Evolutionary conservation across 1,140 invertebrate species (phyloP), one percentile per base, ranked within the genome.

Genomic region (Lordiphosa clarofinis): DNA sequence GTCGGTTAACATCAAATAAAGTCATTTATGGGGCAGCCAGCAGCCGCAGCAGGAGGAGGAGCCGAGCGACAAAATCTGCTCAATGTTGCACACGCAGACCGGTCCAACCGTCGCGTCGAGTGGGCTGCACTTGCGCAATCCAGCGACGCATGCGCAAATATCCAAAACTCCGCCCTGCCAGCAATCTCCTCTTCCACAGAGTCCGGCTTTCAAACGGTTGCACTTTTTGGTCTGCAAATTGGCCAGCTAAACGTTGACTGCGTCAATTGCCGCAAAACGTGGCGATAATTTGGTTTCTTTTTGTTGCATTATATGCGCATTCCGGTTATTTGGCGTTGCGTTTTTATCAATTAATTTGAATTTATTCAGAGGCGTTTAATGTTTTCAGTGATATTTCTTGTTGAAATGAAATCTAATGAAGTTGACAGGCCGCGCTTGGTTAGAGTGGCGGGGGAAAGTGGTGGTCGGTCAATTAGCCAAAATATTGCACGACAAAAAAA

Each of bases 351-450:
- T 84, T 82, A 84, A 82, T 82, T 82, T 66, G 72, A 76, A 82
- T 82, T 82, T 82, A 82, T 82, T 82, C 76, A 82, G 78, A 82
- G 76, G 76, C 76, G 78, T 82, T 76, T 84, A 81, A 81, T 81
- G 75, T 75, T 60, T 61, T 73, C 65, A 62, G 58, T 65, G 66
- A 65, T 58, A 63, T 70, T 69, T 70, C 67, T 56, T 31, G 66
- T 63, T 70, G 67, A 70, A 70, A 70, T 57, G 35, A 70, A 70
- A 70, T 70, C 67, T 70, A 70, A 70, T 70, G 67, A 70, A 70
- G 67, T 70, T 70, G 67, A 70, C 67, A 70, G 67, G 38, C 52
- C 47, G 55, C 44, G 9, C 9, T 40, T 28, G 39, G 39, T n/a
- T n/a, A n/a, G n/a, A n/a, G n/a, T 40, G 35, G 40, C 28, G 64